Conservation (phyloP, 2,888 invertebrate species). For the Cataglyphis livida region DNA sequence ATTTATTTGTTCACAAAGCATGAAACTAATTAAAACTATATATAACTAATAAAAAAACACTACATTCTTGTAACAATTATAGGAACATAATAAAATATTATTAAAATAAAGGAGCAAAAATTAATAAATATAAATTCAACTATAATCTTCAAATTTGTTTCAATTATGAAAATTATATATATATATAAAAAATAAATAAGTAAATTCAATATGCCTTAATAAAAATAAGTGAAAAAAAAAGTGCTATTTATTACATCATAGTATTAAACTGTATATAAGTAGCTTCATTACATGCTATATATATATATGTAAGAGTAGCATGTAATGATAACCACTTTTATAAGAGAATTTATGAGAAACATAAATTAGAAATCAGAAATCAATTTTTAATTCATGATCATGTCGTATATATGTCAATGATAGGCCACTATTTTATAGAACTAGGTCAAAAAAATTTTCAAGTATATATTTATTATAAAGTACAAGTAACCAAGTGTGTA, state of each 20-base stretch:
- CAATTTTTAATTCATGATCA: constrained; percentile 12
- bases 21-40: constrained; percentile 27
- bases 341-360: not conserved
- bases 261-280: constrained; percentile 59
- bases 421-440: not conserved
- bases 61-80: constrained; percentile 4
- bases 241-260: constrained; percentile 74
- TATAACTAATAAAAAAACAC: not conserved
- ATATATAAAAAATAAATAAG: not conserved
- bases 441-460: not conserved
- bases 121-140: not conserved
- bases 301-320: constrained; percentile 21
- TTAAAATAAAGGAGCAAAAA: not conserved
- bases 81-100: not conserved
- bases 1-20: constrained; percentile 34
- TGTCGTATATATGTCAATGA: not conserved
- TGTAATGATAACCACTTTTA: not conserved
- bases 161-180: not conserved
- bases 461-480: constrained; percentile 21
- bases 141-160: not conserved
- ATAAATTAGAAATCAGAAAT: not conserved
- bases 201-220: constrained; percentile 44
- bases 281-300: constrained; percentile 5
- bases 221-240: constrained; percentile 38
- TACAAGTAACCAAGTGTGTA: not conserved